Evolutionary conservation across 2,113 vertebrate genomes (phyloP), one percentile per base, ranked within the genome.

Genomic region (Sisor rabdophorus): DNA sequence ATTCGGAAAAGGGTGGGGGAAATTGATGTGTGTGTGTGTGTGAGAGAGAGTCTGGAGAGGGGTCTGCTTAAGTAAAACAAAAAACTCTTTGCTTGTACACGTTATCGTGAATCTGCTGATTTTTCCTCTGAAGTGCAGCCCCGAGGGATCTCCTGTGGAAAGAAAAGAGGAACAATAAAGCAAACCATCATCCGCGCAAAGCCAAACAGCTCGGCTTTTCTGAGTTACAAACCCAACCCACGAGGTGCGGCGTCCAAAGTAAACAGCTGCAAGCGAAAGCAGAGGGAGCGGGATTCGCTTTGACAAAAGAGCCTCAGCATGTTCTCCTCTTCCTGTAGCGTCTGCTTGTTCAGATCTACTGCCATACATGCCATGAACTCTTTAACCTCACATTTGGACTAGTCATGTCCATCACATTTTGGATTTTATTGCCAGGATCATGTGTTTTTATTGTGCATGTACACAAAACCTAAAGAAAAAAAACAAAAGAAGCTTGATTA

Each of bases 81-180:
- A 68, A 69, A 69, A 90, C 84, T 83, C 83, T 79, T 52, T 84
- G 88, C 85, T 87, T 44, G 78, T 83, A 85, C 86, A 82, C 72
- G 86, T 85, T 85, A 84, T 84, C 84, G 68, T 50, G 81, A 84
- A 86, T 87, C 79, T 85, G 85, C 87, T 89, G 87, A 88, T 77
- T 85, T 32, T 80, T 72, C 59, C 80, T 71, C 81, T 83, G 40
- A 61, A 81, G 71, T 54, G 24, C 36, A 54, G 77, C 87, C 86
- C 81, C 73, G 0, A 72, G 86, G 85, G 86, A 82, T 76, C 78
- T 82, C 78, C 81, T 53, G 47, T 79, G 32, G 40, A 78, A n/a
- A 56, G 47, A 32, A 40, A 63, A n/a, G 32, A 67, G 58, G 55
- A 78, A 69, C 72, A 73, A 75, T 75, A 81, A 79, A 73, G 73